Evolutionary conservation across 2,797 vertebrate genomes (phyloP), one percentile per base, ranked within the genome.

Genomic region (Danio tinwini): DNA sequence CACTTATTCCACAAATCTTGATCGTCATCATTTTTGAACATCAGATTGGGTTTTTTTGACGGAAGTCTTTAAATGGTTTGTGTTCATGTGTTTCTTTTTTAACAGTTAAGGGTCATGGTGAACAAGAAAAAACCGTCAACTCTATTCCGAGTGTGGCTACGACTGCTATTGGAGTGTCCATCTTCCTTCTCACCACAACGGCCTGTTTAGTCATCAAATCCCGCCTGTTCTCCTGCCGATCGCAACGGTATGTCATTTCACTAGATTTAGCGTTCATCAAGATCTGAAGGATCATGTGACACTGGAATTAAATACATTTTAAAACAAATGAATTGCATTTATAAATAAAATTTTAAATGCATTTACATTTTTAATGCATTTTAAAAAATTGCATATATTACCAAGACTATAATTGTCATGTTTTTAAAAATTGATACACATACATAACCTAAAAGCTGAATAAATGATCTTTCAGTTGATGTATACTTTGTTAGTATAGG

Each of bases 181-280:
- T 94, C 86, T 93, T 94, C 77, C 88, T 94, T 80, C 91, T 93
- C 40, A 93, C 92, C 80, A 93, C 93, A 80, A 93, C 92, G 0
- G 92, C 91, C 78, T 94, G 94, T 81, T 87, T 93, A 84, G 90
- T 95, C 0, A 67, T 93, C 74, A 94, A 92, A 87, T 91, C 93
- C 65, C 91, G 90, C 71, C 88, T 93, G 75, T 90, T 74, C 75
- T 86, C 91, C 39, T 94, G 93, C 80, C 89, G 86, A 3, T 91
- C 92, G 73, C 84, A 85, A 50, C 88, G 90, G 94, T 94, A 80
- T 82, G 85, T 47, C 7, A 2, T 65, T 67, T 40, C 44, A 63
- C 50, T 44, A 5, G n/a, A 10, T 7, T 62, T 8, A 19, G 4
- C 16, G 0, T 61, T 13, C 19, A n/a, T 6, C n/a, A 69, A 7